phyloP scores from a whole-genome alignment of 2,797 vertebrate species.

The Muscicapa comitata region DNA sequence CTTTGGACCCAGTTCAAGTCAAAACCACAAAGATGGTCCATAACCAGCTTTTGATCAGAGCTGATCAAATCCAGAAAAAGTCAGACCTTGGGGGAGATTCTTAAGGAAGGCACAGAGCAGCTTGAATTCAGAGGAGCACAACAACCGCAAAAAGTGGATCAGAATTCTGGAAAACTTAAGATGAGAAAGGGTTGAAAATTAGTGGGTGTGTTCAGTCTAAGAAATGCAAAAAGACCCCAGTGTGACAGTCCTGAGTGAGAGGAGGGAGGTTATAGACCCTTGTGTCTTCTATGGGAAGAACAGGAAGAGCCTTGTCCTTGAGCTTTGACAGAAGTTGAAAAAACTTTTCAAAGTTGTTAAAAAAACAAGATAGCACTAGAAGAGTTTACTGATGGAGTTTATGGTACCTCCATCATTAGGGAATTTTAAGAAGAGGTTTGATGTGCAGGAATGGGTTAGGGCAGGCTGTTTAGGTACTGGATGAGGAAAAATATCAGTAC shows the following conservation, averaged over 20 bases:
- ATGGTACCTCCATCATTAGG: not conserved
- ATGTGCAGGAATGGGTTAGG: not conserved
- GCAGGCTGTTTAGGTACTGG: not conserved
- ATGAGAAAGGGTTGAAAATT: not conserved
- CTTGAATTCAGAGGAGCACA: not conserved
- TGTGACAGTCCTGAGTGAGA: not conserved
- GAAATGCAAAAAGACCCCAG: not conserved
- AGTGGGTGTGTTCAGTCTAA: not conserved
- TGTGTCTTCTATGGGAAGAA: not conserved
- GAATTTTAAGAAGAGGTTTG: not conserved
- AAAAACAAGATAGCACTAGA: not conserved
- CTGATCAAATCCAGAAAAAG: conserved; percentile 2
- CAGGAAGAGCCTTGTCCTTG: not conserved
- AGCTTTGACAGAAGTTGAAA: not conserved
- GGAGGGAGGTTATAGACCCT: not conserved
- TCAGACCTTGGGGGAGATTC: not conserved
- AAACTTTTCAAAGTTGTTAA: not conserved
- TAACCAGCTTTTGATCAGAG: conserved; percentile 15
- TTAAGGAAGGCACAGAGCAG: not conserved
- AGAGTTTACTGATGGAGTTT: not conserved
- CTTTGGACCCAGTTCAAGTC: not conserved
- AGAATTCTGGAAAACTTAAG: not conserved
- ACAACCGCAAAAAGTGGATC: not conserved
- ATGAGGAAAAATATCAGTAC: not conserved
- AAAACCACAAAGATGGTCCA: not conserved